phyloP scores from a whole-genome alignment of 2,888 invertebrate genomes.

The Sarcophaga subvicina region DNA sequence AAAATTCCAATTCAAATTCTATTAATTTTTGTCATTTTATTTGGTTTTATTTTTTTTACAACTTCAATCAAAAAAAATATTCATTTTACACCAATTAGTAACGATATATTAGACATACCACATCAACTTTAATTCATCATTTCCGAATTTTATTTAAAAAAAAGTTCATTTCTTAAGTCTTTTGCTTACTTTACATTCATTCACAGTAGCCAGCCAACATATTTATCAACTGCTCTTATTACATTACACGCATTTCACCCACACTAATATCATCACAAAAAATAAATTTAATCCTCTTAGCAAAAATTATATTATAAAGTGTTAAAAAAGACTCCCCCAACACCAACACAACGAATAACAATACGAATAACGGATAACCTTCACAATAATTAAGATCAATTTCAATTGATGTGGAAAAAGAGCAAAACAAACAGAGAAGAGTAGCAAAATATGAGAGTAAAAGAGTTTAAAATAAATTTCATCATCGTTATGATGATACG shows the following conservation, averaged over 20 bases:
- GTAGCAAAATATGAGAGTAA: constrained; percentile 9
- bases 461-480: neutral
- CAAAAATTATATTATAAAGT: constrained; percentile 12
- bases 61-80: too few species aligned
- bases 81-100: too few species aligned
- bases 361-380: constrained; percentile 50
- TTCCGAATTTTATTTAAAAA: neutral
- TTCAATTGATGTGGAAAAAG: constrained; percentile 21
- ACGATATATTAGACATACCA: neutral
- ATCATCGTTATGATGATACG: neutral
- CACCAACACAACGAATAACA: neutral
- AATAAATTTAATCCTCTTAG: constrained; percentile 36
- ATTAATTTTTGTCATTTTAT: too few species aligned
- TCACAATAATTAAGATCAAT: constrained; percentile 60
- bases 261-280: neutral
- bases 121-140: neutral
- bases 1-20: too few species aligned
- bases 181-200: constrained; percentile 10
- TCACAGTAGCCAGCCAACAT: neutral
- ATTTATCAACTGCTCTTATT: constrained; percentile 3
- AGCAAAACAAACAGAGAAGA: neutral
- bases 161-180: constrained; percentile 39
- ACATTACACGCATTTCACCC: neutral
- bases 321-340: constrained; percentile 17
- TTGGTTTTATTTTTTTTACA: too few species aligned